Conservation (phyloP, 2,113 vertebrate genomes). For the Phoxinus phoxinus region DNA sequence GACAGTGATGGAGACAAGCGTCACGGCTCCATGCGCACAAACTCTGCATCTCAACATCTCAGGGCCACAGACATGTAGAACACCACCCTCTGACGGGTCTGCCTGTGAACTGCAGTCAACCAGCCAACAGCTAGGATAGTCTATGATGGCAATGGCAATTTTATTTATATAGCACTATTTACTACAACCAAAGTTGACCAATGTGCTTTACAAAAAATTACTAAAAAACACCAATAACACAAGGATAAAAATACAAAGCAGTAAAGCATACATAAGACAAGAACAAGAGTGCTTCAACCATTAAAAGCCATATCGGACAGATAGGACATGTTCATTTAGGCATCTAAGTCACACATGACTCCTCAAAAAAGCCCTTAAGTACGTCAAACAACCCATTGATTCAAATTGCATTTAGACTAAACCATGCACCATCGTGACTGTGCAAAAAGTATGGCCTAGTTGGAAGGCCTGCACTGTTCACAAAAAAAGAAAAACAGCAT, state of each 20-base stretch:
- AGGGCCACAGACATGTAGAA: slow-evolving; percentile 54
- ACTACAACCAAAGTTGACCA: too few species aligned
- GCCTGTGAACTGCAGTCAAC: slow-evolving; percentile 60
- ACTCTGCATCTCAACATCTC: slow-evolving; percentile 71
- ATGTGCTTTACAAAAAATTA: too few species aligned
- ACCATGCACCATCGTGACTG: background rate
- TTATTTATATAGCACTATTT: too few species aligned
- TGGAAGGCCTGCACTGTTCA: slow-evolving; percentile 14
- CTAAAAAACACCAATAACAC: too few species aligned
- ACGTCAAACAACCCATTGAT: background rate
- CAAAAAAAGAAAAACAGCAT: background rate
- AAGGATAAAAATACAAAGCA: too few species aligned
- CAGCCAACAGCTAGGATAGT: background rate
- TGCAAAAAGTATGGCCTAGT: slow-evolving; percentile 21
- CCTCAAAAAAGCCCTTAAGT: background rate
- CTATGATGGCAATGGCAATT: background rate
- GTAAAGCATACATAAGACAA: too few species aligned
- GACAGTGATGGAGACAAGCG: slow-evolving; percentile 61
- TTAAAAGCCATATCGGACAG: too few species aligned
- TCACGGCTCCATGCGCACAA: slow-evolving; percentile 55
- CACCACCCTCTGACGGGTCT: slow-evolving; percentile 72
- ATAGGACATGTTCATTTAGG: background rate
- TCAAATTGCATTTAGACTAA: background rate
- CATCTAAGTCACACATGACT: background rate
- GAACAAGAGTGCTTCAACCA: too few species aligned